These are phyloP conservation scores for Lottia scabra DNA, from an alignment of 2,888 invertebrate genomes.

Conservation along the genomic window DNA sequence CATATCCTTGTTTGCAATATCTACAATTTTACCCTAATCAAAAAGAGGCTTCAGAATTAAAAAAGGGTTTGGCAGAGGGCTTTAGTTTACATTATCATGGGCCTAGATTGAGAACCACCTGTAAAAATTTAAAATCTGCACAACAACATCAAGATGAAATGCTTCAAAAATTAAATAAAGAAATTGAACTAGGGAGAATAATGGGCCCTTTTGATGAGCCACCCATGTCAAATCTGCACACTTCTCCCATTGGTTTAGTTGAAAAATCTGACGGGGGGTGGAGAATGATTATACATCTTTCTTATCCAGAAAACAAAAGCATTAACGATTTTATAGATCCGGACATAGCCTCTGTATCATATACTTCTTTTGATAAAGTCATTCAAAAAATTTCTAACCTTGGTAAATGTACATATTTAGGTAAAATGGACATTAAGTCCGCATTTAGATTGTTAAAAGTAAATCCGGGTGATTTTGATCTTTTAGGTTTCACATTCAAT, in stretches of 20 bases:
- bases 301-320: neutral
- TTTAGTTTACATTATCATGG: constrained; percentile 15
- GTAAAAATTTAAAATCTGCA: neutral
- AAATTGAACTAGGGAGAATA: constrained; percentile 14
- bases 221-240: constrained; percentile 8
- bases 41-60: constrained; percentile 1
- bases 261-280: constrained; percentile 17
- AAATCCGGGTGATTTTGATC: constrained; percentile 18
- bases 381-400: neutral
- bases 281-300: constrained; percentile 9
- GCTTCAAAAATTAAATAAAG: neutral
- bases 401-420: neutral
- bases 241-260: constrained; percentile 5
- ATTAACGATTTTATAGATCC: neutral
- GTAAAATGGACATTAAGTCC: constrained; percentile 14
- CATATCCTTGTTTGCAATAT: neutral
- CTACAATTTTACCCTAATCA: constrained; percentile 1
- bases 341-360: neutral
- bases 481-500: constrained; percentile 8
- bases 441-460: constrained; percentile 17
- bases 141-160: neutral
- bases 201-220: constrained; percentile 12
- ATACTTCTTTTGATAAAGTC: neutral
- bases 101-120: neutral
- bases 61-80: constrained; percentile 6